Percentiles rank a stretch among this genome's conserved stretches.
Evolutionary conservation across 2,797 vertebrate genomes (phyloP).

Genomic region (Darevskia nairensis): DNA sequence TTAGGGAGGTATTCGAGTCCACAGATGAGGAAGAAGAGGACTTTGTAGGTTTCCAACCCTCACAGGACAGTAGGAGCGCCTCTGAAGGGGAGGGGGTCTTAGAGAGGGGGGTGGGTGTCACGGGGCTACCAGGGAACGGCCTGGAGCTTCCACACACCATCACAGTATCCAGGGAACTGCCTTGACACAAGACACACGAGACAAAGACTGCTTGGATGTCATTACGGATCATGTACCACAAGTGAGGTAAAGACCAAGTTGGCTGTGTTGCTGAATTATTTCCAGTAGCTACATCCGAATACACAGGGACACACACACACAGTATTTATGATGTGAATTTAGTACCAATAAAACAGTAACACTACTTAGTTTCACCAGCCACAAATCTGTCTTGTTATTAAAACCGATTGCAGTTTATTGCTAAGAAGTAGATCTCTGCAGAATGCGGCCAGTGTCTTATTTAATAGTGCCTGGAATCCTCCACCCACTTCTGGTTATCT

Average conservation of each 20-base stretch:
- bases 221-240: not conserved
- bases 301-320: rapidly evolving
- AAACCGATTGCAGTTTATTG: not conserved
- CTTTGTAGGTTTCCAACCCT: too few relatives aligned
- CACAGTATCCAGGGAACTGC: not conserved
- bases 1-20: too few relatives aligned
- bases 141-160: not conserved
- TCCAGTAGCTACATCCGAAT: not conserved
- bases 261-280: not conserved
- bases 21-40: too few relatives aligned
- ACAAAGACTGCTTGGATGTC: not conserved
- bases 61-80: too few relatives aligned
- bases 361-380: not conserved
- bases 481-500: not conserved
- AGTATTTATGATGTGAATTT: not conserved
- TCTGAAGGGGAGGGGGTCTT: too few relatives aligned
- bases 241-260: conserved; percentile 12
- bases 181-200: rapidly evolving
- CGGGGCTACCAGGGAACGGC: too few relatives aligned
- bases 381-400: not conserved
- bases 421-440: not conserved
- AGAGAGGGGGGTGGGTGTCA: too few relatives aligned
- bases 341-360: not conserved
- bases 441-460: not conserved
- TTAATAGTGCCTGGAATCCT: not conserved